Conservation (phyloP, 2,888 invertebrate species). For the Tenthredo notha region DNA sequence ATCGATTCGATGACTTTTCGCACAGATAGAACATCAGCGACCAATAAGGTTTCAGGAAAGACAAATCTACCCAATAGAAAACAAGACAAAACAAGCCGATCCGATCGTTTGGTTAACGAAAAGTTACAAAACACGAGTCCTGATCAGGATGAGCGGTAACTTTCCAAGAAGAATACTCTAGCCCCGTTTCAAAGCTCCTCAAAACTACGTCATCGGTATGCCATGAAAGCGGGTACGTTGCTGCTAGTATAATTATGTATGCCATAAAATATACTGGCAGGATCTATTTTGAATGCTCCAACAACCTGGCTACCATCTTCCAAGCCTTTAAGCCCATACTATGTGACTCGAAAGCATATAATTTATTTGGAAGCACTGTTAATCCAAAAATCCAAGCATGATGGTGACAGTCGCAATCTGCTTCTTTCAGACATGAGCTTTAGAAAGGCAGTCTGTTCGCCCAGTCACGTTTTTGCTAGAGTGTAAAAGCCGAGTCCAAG, state of each 20-base stretch:
- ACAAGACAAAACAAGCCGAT: too few species aligned
- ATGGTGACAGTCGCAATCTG: not conserved
- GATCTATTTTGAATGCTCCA: not conserved
- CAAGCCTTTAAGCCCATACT: not conserved
- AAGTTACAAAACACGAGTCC: too few species aligned
- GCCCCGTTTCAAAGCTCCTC: not conserved
- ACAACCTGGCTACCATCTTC: not conserved
- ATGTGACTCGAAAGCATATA: not conserved
- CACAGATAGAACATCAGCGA: too few species aligned
- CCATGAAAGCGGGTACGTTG: not conserved
- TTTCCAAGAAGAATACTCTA: not conserved
- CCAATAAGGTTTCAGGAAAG: too few species aligned
- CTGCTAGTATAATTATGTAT: not conserved
- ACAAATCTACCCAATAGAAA: too few species aligned
- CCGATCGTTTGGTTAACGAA: too few species aligned
- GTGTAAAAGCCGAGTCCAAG: slow-evolving; percentile 39
- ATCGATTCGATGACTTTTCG: too few species aligned
- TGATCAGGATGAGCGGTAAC: not conserved
- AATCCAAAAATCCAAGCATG: not conserved
- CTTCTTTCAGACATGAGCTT: not conserved
- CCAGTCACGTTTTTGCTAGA: slow-evolving; percentile 1
- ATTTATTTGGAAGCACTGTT: not conserved
- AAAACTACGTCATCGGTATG: not conserved
- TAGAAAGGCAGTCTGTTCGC: slow-evolving; percentile 15
- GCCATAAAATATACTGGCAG: not conserved